These are phyloP conservation scores for Eciton burchellii DNA, from an alignment of 1,140 invertebrate species.

Conservation along the genomic window DNA sequence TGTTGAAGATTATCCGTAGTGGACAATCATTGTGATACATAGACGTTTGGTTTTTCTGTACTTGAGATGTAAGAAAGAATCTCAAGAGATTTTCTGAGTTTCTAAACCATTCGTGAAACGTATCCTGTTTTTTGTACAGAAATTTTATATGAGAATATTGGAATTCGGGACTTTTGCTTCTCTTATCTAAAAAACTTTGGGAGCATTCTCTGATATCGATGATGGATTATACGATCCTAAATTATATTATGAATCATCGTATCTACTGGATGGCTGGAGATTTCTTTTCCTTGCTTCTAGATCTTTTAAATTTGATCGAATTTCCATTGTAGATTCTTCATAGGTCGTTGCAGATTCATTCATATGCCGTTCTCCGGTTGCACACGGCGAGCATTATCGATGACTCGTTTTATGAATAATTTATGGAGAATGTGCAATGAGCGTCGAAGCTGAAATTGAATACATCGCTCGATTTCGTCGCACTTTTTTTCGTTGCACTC, in stretches of 20 bases:
- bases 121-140: background rate
- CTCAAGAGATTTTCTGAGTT: too few relatives aligned
- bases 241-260: too few relatives aligned
- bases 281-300: background rate
- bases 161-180: too few relatives aligned
- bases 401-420: constrained; percentile 40
- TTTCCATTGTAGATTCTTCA: background rate
- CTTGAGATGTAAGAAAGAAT: too few relatives aligned
- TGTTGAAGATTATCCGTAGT: too few relatives aligned
- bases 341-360: background rate
- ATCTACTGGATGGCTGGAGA: background rate
- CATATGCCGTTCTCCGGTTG: background rate
- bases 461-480: constrained; percentile 14
- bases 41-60: too few relatives aligned
- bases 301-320: background rate
- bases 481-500: constrained; percentile 48
- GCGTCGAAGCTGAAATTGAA: constrained; percentile 44
- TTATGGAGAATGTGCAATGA: constrained; percentile 26
- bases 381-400: background rate
- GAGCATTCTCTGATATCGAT: too few relatives aligned
- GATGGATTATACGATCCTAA: too few relatives aligned
- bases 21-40: too few relatives aligned
- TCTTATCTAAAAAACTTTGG: background rate
- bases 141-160: background rate
- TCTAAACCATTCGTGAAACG: too few relatives aligned